Evolutionary conservation across 2,888 invertebrate genomes (phyloP), one percentile per base, ranked within the genome.

Genomic region (Macroteleia sp.): DNA sequence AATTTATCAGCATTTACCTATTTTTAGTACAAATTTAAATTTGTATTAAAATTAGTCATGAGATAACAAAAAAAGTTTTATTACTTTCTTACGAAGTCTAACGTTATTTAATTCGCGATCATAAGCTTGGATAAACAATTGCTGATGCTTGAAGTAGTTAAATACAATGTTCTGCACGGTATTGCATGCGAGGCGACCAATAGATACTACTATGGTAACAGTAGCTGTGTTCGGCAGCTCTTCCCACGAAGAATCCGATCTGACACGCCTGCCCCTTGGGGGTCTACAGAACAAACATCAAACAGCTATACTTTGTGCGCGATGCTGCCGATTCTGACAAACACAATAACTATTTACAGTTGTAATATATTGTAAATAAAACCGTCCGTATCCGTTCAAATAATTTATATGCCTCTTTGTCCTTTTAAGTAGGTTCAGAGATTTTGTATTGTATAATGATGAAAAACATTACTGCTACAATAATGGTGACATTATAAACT

Each of bases 191-290:
- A 57, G 56, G 39, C 28, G 48, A 22, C 14, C 48, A 34, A 48
- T 48, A 30, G 32, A 39, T 34, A 42, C 20, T 30, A 4, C 9
- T 30, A 30, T 30, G 36, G 59, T 67, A 67, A 54, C 76, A 70
- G 77, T 67, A 70, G 75, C 67, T 59, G 17, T 48, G 57, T 77
- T 77, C 67, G 54, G 59, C 66, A 76, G 64, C 62, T 71, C 81
- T 88, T 87, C 87, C 85, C 87, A 86, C 83, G 86, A 86, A 85
- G 83, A 84, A 86, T 88, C 82, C 69, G 80, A 86, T 87, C 82
- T 74, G 84, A 83, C 83, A 82, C 85, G 86, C 82, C 82, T 82
- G 82, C 69, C 80, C 75, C 67, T 81, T 77, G 73, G 71, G 76
- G 79, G 73, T 64, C 74, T 66, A 36, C 67, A 48, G 22, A 77